Evolutionary conservation across 2,797 vertebrate species (phyloP).

Genomic region (Leptoclinus maculatus): DNA sequence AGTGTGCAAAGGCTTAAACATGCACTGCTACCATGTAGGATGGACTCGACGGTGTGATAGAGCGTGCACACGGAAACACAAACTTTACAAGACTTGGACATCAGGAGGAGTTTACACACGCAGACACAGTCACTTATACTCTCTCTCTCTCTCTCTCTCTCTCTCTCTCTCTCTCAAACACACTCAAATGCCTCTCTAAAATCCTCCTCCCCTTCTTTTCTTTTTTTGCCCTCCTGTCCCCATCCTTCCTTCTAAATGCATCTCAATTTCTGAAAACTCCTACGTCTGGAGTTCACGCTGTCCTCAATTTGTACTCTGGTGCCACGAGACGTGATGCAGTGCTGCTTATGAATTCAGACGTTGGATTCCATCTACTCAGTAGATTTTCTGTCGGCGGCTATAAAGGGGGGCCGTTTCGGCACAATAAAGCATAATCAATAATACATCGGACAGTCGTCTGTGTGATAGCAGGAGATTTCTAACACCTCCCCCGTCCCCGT

Average conservation of each 20-base stretch:
- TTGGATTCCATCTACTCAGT: slow-evolving; percentile 38
- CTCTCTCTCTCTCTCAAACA: not conserved
- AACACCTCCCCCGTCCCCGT: slow-evolving; percentile 1
- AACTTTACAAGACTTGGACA: slow-evolving; percentile 48
- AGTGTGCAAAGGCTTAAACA: slow-evolving; percentile 52
- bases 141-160: no score
- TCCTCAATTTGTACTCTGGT: slow-evolving; percentile 59
- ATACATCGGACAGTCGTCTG: slow-evolving; percentile 52
- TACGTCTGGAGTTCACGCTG: slow-evolving; percentile 8
- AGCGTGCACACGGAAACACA: slow-evolving; percentile 31
- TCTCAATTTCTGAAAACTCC: slow-evolving; percentile 28
- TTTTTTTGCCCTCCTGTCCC: not conserved
- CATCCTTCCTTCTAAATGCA: slow-evolving; percentile 11
- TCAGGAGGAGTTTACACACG: not conserved
- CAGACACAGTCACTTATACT: not conserved
- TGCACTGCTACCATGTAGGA: slow-evolving; percentile 43
- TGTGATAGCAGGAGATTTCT: slow-evolving; percentile 37
- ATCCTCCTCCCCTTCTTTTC: not conserved
- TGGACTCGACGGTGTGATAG: slow-evolving; percentile 33
- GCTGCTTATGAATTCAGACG: slow-evolving; percentile 55
- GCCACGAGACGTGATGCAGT: slow-evolving; percentile 35
- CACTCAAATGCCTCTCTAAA: not conserved
- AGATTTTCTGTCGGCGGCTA: slow-evolving; percentile 5
- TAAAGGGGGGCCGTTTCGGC: slow-evolving; percentile 49
- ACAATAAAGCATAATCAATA: slow-evolving; percentile 69